phyloP scores from a whole-genome alignment of 2,797 vertebrate species.

The Enteromius trimaculatus region DNA sequence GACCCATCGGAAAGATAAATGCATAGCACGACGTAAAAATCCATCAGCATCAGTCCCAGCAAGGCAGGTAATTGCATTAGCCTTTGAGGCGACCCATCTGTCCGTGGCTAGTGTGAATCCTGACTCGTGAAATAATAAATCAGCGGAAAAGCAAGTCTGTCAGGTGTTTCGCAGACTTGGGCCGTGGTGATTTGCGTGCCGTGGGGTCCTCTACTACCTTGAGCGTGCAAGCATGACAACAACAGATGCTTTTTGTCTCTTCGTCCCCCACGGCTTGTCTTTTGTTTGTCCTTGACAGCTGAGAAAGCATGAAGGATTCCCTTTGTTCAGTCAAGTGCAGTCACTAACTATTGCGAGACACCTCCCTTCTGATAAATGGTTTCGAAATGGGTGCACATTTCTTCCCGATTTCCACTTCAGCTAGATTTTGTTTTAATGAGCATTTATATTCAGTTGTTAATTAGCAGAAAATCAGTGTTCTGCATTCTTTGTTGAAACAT shows the following conservation, averaged over 20 bases:
- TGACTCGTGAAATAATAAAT: slow-evolving; percentile 65
- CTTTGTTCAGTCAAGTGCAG: slow-evolving; percentile 54
- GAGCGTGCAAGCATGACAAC: slow-evolving; percentile 46
- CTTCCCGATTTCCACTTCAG: neutral
- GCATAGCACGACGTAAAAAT: slow-evolving; percentile 61
- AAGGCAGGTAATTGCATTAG: slow-evolving; percentile 74
- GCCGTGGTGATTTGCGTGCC: slow-evolving; percentile 13
- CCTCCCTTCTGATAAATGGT: neutral
- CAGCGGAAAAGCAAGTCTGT: slow-evolving; percentile 59
- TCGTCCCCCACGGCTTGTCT: slow-evolving; percentile 42
- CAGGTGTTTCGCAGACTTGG: slow-evolving; percentile 47
- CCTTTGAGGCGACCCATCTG: slow-evolving; percentile 65
- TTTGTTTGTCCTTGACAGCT: slow-evolving; percentile 63
- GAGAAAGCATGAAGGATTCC: slow-evolving; percentile 57
- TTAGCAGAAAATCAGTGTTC: neutral
- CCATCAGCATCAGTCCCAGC: slow-evolving; percentile 69
- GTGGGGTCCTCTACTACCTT: slow-evolving; percentile 53
- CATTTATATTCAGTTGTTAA: neutral
- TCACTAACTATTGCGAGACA: slow-evolving; percentile 40
- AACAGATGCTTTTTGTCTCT: slow-evolving; percentile 62
- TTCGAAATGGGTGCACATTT: neutral
- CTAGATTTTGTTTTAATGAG: neutral
- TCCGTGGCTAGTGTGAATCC: slow-evolving; percentile 60
- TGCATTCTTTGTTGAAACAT: neutral
- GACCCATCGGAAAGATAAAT: slow-evolving; percentile 66